Conservation (phyloP, 2,113 vertebrate species). For the Ictidomys tridecemlineatus region DNA sequence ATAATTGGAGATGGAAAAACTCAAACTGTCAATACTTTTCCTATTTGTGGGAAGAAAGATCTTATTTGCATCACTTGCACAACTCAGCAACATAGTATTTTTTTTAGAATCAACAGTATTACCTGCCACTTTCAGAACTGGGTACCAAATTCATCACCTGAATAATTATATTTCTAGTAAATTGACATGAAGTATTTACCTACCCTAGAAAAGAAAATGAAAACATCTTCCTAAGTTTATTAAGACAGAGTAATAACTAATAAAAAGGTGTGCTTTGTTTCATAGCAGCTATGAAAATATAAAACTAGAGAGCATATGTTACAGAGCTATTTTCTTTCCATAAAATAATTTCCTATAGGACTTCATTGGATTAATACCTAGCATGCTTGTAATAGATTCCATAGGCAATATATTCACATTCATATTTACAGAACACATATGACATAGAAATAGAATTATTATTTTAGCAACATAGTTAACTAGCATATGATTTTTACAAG, state of each 20-base stretch:
- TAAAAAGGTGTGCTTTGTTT: neutral
- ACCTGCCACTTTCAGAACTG: neutral
- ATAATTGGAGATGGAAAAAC: neutral
- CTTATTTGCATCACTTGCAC: neutral
- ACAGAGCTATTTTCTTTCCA: neutral
- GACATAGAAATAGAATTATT: neutral
- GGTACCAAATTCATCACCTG: neutral
- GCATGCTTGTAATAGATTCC: neutral
- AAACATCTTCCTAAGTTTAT: neutral
- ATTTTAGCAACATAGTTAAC: neutral
- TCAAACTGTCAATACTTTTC: neutral
- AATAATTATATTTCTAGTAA: neutral
- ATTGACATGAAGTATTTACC: slow-evolving; percentile 11
- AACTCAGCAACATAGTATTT: neutral
- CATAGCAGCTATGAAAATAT: slow-evolving; percentile 35
- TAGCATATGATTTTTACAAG: neutral
- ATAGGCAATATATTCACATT: neutral
- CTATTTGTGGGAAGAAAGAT: neutral
- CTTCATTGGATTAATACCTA: slow-evolving; percentile 44
- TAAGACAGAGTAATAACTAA: neutral
- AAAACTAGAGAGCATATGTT: neutral
- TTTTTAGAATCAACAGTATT: neutral
- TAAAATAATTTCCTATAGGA: neutral
- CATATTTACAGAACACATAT: neutral
- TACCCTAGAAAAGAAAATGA: neutral